These are phyloP conservation scores for Phrynocephalus forsythii DNA, from an alignment of 2,797 vertebrate genomes.

Conservation along the genomic window DNA sequence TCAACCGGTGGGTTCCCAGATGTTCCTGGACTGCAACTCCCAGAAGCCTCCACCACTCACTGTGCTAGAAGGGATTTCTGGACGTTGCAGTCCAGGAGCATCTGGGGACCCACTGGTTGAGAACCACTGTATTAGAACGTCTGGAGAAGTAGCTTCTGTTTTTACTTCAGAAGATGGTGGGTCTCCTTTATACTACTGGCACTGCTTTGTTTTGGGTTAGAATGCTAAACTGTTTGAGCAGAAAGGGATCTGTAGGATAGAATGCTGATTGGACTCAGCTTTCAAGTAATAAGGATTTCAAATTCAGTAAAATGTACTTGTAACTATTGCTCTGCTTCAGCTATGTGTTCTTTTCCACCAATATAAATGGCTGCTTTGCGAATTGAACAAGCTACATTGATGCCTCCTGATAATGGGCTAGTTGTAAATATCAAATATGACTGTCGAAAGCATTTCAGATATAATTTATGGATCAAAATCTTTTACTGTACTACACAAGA, in stretches of 20 bases:
- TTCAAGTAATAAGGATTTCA: neutral
- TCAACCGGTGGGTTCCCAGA: no score
- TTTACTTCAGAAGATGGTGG: neutral
- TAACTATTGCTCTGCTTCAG: neutral
- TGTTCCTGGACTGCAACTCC: no score
- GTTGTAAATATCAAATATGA: slow-evolving; percentile 10
- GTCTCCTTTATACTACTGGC: neutral
- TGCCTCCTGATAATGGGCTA: neutral
- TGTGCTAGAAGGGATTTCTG: no score
- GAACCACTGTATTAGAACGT: neutral
- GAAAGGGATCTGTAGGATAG: neutral
- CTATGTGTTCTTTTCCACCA: neutral
- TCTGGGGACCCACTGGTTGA: no score
- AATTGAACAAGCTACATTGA: neutral
- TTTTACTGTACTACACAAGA: slow-evolving; percentile 11
- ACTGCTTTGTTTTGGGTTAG: neutral
- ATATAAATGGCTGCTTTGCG: neutral
- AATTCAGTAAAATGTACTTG: neutral
- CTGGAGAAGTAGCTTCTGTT: neutral
- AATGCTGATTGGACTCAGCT: neutral
- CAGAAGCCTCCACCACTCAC: no score
- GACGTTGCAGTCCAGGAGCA: no score
- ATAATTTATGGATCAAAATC: slow-evolving; percentile 10
- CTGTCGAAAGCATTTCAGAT: slow-evolving; percentile 11
- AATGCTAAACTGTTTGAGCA: neutral